Evolutionary conservation across 2,113 vertebrate genomes (phyloP).

Genomic region (Plestiodon gilberti): DNA sequence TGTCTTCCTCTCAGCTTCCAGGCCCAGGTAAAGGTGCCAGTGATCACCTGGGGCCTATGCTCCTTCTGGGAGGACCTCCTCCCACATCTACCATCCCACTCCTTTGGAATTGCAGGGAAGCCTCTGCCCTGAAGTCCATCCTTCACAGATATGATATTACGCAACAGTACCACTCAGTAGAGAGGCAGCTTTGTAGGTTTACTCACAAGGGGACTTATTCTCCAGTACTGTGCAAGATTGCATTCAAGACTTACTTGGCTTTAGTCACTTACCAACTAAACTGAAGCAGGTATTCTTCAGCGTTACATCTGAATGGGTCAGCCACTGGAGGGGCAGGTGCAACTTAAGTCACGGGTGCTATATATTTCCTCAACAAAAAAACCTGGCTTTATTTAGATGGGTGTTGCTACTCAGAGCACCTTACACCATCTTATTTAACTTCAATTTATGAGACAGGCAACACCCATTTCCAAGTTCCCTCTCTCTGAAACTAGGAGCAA

Average conservation of each 20-base stretch:
- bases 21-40: neutral
- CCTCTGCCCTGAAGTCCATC: neutral
- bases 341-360: neutral
- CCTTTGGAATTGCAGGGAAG: neutral
- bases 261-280: constrained; percentile 26
- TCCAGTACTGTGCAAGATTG: neutral
- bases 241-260: neutral
- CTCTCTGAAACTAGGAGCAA: constrained; percentile 46
- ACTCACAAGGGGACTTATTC: neutral
- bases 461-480: neutral
- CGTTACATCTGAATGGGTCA: constrained; percentile 12
- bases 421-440: constrained; percentile 18
- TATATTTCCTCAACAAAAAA: neutral
- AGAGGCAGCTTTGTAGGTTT: fast-evolving
- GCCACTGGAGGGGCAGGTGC: neutral
- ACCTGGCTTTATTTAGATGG: neutral
- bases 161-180: too few species aligned
- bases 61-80: too few species aligned
- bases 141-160: too few species aligned
- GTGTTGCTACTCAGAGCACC: constrained; percentile 1
- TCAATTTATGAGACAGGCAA: neutral
- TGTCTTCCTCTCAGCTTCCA: neutral
- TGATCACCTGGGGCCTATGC: neutral
- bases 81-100: neutral
- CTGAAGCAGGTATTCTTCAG: neutral